Evolutionary conservation across 2,888 invertebrate genomes (phyloP).

Genomic region (Hydraecia micacea): DNA sequence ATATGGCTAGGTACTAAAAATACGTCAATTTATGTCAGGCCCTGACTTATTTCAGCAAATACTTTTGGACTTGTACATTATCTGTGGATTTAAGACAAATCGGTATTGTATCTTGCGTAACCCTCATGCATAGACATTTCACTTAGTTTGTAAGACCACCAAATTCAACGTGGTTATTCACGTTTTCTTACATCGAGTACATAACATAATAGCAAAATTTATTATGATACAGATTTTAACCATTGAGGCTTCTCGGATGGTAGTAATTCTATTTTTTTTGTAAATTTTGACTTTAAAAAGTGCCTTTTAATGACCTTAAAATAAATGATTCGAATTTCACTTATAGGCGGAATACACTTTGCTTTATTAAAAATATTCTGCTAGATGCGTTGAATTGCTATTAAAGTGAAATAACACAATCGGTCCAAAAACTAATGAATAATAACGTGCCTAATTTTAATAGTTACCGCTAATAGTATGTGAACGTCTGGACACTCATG

Average conservation of each 20-base stretch:
- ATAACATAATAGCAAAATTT: slow-evolving; percentile 12
- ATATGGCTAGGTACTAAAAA: too few species aligned
- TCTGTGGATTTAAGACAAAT: too few species aligned
- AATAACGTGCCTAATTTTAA: neutral
- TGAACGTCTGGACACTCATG: neutral
- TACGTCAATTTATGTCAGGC: too few species aligned
- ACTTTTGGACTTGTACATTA: too few species aligned
- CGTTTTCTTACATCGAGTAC: slow-evolving; percentile 34
- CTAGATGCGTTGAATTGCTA: neutral
- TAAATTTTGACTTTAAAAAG: too few species aligned
- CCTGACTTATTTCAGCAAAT: too few species aligned
- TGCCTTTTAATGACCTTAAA: too few species aligned
- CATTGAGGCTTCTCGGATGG: neutral
- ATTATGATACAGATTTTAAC: neutral
- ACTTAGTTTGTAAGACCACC: slow-evolving; percentile 25
- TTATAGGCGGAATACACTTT: neutral
- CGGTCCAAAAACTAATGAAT: neutral
- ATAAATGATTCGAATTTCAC: neutral
- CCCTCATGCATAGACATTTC: neutral
- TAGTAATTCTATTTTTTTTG: neutral
- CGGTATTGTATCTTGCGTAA: too few species aligned
- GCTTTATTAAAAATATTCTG: neutral
- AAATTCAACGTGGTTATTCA: neutral
- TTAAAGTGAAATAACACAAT: neutral
- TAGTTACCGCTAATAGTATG: neutral